Conservation (phyloP, 2,797 vertebrate genomes). For the Scolopax bukidnonensis region DNA sequence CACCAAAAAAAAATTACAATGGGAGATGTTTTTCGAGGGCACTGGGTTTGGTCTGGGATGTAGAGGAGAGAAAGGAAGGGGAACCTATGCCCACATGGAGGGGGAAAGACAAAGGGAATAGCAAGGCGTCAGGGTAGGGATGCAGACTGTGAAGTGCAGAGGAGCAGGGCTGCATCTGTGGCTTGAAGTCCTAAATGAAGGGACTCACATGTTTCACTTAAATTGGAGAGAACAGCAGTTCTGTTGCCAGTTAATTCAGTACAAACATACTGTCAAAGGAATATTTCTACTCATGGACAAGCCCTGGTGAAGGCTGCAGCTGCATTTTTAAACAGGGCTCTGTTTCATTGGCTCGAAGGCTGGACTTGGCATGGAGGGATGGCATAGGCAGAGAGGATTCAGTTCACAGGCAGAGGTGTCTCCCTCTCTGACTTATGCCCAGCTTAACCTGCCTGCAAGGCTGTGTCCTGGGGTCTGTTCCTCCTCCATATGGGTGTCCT, state of each 20-base stretch:
- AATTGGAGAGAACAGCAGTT: conserved; percentile 5
- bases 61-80: neutral
- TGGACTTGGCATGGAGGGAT: neutral
- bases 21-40: neutral
- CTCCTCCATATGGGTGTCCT: neutral
- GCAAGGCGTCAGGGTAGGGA: neutral
- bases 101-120: neutral
- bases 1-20: neutral
- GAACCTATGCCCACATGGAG: accelerated
- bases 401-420: neutral
- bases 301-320: neutral
- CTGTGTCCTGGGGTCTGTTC: neutral
- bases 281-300: conserved; percentile 45
- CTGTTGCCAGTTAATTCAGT: conserved; percentile 2
- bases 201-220: conserved; percentile 2
- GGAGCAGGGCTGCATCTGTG: neutral
- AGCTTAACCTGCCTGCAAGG: neutral
- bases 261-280: conserved; percentile 48
- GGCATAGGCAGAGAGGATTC: neutral
- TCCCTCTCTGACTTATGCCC: neutral
- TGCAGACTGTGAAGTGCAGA: neutral
- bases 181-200: conserved; percentile 2
- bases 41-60: neutral
- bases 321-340: conserved; percentile 41
- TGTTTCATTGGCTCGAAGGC: neutral